Evolutionary conservation across 1,140 invertebrate genomes (phyloP), one percentile per base, ranked within the genome.

Genomic region (Arion vulgaris): DNA sequence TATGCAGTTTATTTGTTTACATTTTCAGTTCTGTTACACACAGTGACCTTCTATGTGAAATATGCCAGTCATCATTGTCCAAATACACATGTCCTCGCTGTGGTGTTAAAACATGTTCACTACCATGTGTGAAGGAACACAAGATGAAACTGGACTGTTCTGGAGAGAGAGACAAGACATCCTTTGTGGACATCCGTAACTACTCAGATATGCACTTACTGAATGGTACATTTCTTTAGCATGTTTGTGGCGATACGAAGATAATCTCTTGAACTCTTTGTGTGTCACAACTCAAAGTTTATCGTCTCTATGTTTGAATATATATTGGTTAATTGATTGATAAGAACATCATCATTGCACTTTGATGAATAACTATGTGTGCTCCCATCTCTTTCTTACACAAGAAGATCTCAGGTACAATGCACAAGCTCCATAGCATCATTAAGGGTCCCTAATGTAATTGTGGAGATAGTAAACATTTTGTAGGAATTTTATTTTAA

Each of bases 11-110:
- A 45, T 45, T 45, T 45, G 41, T 45, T 5, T 45, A 45, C 41
- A 45, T 7, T 45, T 45, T 45, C 41, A 45, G 41, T 45, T n/a
- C n/a, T n/a, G 41, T 5, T 45, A 15, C 41, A 5, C 41, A 45
- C 41, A 7, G 41, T 15, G 5, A 5, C 15, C 41, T 45, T 45
- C 41, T 71, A 23, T 79, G 77, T 51, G 77, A 79, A n/a, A 68
- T 79, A 45, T 79, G 77, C 62, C 26, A 39, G 53, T 23, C 23
- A 51, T 19, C 36, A 7, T 11, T 7, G 4, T 45, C 62, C 2
- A 68, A 38, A 19, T 79, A 79, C 57, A 79, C 77, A 9, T 79
- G 77, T n/a, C 77, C 77, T 79, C 36, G 57, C 57, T 79, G 77
- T 69, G 38, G 23, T 7, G 1, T 79, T n/a, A 79, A 51, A 38